phyloP scores from a whole-genome alignment of 2,113 vertebrate genomes.

The Fregetta grallaria region DNA sequence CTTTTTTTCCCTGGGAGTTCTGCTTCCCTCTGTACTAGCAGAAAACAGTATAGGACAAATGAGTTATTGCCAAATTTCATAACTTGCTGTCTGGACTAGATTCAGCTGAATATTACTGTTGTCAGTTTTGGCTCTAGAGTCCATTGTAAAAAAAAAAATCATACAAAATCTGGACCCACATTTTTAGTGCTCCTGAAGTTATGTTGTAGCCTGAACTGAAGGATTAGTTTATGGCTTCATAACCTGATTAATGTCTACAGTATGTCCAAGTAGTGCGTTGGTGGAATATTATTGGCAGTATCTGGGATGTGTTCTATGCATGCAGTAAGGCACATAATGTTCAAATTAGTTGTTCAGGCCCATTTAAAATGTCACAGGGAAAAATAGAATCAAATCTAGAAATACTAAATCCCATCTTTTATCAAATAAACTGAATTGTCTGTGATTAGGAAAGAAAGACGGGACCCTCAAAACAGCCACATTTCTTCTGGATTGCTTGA shows the following conservation, averaged over 20 bases:
- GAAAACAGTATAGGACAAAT: neutral
- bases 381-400: neutral
- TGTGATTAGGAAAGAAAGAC: neutral
- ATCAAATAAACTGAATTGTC: neutral
- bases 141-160: neutral
- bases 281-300: neutral
- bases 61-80: neutral
- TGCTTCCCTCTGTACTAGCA: neutral
- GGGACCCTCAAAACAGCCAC: neutral
- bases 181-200: neutral
- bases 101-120: neutral
- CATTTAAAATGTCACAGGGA: neutral
- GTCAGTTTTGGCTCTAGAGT: neutral
- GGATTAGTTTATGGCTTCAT: neutral
- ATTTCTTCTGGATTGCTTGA: neutral
- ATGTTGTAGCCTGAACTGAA: neutral
- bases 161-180: neutral
- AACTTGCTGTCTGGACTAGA: neutral
- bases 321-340: neutral
- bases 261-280: neutral
- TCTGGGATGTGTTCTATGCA: neutral
- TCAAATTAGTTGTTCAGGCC: neutral
- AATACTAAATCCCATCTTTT: neutral
- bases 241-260: neutral
- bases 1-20: accelerated